Conservation (phyloP, 1,140 invertebrate genomes). For the Pristionchus pacificus region DNA sequence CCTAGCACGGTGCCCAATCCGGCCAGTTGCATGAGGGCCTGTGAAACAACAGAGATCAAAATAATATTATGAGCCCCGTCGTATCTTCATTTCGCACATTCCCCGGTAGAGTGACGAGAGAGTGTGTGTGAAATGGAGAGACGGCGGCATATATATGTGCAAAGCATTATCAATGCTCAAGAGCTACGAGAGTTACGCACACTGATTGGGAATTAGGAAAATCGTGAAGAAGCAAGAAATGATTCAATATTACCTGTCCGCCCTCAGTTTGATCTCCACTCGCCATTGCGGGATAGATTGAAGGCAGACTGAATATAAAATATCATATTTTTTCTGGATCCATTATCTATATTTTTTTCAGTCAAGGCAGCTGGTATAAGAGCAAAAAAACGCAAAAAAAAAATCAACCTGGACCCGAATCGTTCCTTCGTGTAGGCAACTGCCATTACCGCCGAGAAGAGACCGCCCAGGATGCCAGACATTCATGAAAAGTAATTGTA, state of each 20-base stretch:
- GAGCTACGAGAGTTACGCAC: too few relatives aligned
- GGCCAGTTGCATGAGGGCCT: slow-evolving; percentile 45
- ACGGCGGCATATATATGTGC: too few relatives aligned
- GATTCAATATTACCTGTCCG: not conserved
- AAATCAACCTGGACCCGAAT: slow-evolving; percentile 14
- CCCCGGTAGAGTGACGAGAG: too few relatives aligned
- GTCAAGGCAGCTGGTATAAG: too few relatives aligned
- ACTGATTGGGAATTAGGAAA: too few relatives aligned
- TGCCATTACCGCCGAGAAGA: slow-evolving; percentile 62
- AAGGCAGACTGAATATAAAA: not conserved
- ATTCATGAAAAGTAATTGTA: slow-evolving; percentile 62
- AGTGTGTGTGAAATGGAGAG: too few relatives aligned
- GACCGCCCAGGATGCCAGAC: slow-evolving; percentile 80
- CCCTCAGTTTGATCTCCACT: not conserved
- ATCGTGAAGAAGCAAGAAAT: too few relatives aligned
- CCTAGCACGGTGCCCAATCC: slow-evolving; percentile 42
- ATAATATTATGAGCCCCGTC: not conserved
- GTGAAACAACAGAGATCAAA: slow-evolving; percentile 4
- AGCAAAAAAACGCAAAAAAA: not conserved
- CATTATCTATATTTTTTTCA: too few relatives aligned
- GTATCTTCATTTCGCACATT: too few relatives aligned
- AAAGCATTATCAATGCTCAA: too few relatives aligned
- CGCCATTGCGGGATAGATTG: not conserved
- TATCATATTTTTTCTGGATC: too few relatives aligned
- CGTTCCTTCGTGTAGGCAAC: slow-evolving; percentile 13